These are phyloP conservation scores for Chascanopsetta lugubris DNA, from an alignment of 2,113 vertebrate species.

Conservation along the genomic window DNA sequence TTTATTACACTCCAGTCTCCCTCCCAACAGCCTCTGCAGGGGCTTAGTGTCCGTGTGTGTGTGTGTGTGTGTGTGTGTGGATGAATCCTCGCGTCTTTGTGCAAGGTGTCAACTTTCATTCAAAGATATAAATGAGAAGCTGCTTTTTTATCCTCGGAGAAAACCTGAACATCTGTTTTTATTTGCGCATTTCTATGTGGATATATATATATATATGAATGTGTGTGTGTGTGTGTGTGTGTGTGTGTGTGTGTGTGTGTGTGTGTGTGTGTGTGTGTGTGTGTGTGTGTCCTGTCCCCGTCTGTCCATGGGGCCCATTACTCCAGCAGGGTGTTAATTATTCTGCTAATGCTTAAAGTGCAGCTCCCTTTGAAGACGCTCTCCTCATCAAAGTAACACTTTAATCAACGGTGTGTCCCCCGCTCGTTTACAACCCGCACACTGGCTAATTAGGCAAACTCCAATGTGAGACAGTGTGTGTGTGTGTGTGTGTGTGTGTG, in stretches of 20 bases:
- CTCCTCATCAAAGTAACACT: slow-evolving; percentile 61
- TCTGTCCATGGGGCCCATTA: slow-evolving; percentile 38
- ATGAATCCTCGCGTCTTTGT: background rate
- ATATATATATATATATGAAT: background rate
- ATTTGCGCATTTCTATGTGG: background rate
- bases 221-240: background rate
- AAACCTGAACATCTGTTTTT: background rate
- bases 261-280: slow-evolving; percentile 24
- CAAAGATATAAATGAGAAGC: background rate
- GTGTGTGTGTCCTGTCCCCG: slow-evolving; percentile 22
- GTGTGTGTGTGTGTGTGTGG: background rate
- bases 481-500: slow-evolving; percentile 19
- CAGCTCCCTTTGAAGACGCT: slow-evolving; percentile 61
- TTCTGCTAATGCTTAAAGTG: slow-evolving; percentile 63
- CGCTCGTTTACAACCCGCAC: slow-evolving; percentile 59
- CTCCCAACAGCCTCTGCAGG: slow-evolving; percentile 12
- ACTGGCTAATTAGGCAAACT: slow-evolving; percentile 67
- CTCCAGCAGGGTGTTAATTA: slow-evolving; percentile 59
- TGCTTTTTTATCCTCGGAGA: background rate
- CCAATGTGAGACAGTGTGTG: slow-evolving; percentile 41
- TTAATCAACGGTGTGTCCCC: slow-evolving; percentile 67
- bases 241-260: slow-evolving; percentile 6
- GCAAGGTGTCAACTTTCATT: slow-evolving; percentile 1
- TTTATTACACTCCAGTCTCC: slow-evolving; percentile 44
- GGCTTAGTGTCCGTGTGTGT: background rate